Evolutionary conservation across 37 sponge, comb jelly and placozoan genomes (phyloP).

Genomic region (Hormiphora californensis): DNA sequence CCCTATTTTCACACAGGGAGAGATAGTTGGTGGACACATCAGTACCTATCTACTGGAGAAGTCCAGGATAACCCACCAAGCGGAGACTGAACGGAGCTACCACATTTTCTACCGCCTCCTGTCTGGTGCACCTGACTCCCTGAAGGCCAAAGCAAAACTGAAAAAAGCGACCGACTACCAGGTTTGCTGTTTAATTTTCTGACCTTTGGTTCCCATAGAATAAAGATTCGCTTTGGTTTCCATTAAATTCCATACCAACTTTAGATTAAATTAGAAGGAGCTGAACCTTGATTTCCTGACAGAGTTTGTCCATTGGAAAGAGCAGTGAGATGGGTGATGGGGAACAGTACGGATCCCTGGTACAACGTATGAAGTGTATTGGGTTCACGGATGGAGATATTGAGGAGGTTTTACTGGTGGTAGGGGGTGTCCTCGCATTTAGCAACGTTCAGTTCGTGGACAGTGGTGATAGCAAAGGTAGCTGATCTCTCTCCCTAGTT

Average conservation of each 20-base stretch:
- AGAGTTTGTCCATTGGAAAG: not conserved
- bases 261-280: not conserved
- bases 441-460: conserved; percentile 89
- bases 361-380: conserved; percentile 75
- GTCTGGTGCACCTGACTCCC: conserved; percentile 71
- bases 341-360: conserved; percentile 63
- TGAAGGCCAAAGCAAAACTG: conserved; percentile 60
- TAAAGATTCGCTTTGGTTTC: not conserved
- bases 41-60: conserved; percentile 95
- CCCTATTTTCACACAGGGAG: no score
- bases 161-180: conserved; percentile 37
- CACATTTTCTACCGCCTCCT: conserved; percentile 88
- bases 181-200: not conserved
- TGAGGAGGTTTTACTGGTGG: conserved; percentile 68
- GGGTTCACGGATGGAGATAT: conserved; percentile 70
- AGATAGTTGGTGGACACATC: conserved; percentile 86
- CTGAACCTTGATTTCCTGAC: not conserved
- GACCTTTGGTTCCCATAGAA: not conserved
- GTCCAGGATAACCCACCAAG: conserved; percentile 81
- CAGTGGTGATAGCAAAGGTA: conserved; percentile 66
- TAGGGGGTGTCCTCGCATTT: conserved; percentile 79
- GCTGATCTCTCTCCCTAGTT: not conserved
- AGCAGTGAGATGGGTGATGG: conserved; percentile 56
- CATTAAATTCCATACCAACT: not conserved
- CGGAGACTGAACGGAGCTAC: conserved; percentile 81